Evolutionary conservation across 2,888 invertebrate genomes (phyloP).

Genomic region (Torymus texanus): DNA sequence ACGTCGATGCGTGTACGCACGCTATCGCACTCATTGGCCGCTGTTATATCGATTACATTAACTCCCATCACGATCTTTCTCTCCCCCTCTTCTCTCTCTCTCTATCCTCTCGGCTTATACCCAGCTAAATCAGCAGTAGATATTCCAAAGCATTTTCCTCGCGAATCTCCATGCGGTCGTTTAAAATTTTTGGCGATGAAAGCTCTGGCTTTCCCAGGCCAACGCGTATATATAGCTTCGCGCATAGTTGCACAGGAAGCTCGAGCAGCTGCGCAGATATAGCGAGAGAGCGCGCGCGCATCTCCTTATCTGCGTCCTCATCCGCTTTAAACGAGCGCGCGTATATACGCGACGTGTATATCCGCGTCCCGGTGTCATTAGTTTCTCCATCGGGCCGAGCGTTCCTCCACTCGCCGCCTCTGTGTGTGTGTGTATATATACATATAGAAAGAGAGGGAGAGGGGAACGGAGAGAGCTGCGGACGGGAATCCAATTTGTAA

Average conservation of each 20-base stretch:
- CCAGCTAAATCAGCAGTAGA: slow-evolving; percentile 23
- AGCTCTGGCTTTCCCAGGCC: slow-evolving; percentile 1
- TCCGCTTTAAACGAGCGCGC: slow-evolving; percentile 31
- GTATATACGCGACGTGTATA: slow-evolving; percentile 13
- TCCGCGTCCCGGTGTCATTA: slow-evolving; percentile 46
- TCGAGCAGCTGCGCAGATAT: slow-evolving; percentile 25
- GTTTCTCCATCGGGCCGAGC: slow-evolving; percentile 35
- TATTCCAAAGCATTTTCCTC: neutral
- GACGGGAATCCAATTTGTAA: slow-evolving; percentile 67
- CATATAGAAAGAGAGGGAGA: slow-evolving; percentile 19
- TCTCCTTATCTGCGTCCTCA: slow-evolving; percentile 36
- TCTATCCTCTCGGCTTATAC: neutral
- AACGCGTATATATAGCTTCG: too few relatives aligned
- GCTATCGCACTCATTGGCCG: slow-evolving; percentile 11
- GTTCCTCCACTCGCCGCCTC: slow-evolving; percentile 45
- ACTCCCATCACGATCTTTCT: slow-evolving; percentile 11
- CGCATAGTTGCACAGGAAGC: neutral
- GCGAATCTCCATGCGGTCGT: too few relatives aligned
- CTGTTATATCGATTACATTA: slow-evolving; percentile 46
- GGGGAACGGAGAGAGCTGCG: slow-evolving; percentile 18
- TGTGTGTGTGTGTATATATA: too few relatives aligned
- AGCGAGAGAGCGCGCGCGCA: neutral
- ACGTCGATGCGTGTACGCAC: neutral
- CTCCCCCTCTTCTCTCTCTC: too few relatives aligned
- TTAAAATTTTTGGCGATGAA: slow-evolving; percentile 22